A percentile compares a stretch with the other conserved stretches of the same genome.
Evolutionary conservation across 2,113 vertebrate species (phyloP).

Genomic region (Elanoides forficatus): DNA sequence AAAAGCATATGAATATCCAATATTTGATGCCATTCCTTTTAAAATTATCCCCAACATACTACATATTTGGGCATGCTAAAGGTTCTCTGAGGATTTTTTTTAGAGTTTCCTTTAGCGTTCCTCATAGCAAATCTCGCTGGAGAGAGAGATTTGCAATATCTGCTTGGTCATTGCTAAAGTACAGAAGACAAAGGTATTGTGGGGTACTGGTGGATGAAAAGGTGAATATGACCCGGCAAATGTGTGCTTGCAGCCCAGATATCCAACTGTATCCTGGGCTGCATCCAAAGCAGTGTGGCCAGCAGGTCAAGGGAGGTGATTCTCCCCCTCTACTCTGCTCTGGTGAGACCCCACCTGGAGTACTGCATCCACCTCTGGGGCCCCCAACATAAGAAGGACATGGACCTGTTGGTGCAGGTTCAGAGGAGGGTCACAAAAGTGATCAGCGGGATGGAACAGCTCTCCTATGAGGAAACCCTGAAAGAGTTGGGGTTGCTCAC

Average conservation of each 20-base stretch:
- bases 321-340: background rate
- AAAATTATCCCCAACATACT: background rate
- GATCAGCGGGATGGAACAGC: background rate
- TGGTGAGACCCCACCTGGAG: background rate
- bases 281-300: background rate
- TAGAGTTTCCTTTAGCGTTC: background rate
- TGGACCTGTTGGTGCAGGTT: background rate
- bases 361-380: background rate
- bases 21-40: background rate
- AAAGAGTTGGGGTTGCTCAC: background rate
- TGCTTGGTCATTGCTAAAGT: background rate
- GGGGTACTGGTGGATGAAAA: background rate
- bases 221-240: background rate
- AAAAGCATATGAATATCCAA: background rate
- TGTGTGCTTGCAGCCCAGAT: background rate
- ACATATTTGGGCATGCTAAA: background rate
- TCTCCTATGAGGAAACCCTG: background rate
- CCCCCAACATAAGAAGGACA: background rate
- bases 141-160: background rate
- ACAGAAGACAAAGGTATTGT: background rate
- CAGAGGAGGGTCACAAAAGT: background rate
- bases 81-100: background rate
- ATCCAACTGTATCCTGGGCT: background rate
- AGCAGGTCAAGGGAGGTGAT: background rate
- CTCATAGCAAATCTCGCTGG: background rate